Base-by-base conservation (phyloP, 2,888 invertebrate genomes). In the Neria commutata region DNA sequence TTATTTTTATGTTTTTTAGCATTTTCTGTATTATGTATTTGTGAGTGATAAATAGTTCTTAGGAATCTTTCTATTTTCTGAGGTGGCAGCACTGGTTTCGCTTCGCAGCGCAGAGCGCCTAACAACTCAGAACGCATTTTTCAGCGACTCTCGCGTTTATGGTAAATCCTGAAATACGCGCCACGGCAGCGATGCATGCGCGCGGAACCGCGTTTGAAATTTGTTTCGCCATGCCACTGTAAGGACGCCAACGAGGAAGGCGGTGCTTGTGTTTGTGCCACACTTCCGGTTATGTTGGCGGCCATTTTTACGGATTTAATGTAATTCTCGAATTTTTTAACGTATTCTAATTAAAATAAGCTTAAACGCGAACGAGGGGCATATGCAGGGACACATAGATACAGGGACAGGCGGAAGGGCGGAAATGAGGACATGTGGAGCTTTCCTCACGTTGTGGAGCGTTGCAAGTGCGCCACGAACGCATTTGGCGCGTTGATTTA, bases 311-410 rank as follows among this genome's bases (percentile, higher is more conserved):
- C 63, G 46, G 26, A 48, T 67, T 71, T 73, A 71, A 71, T 72
- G 74, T 72, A 72, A 68, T 74, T 74, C 68, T 72, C 70, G 68
- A 67, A 59, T 56, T 58, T n/a, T 60, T 54, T 58, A 69, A 60
- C 66, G 68, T 74, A 69, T 71, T 73, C 72, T 76, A 73, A 76
- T 76, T 75, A 76, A 76, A 76, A 75, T 67, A 67, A 73, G 75
- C 72, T 76, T 75, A 74, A 76, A 71, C 69, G 64, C 60, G 63
- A 64, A 58, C 61, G 58, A 62, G 64, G 61, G 65, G 54, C 60
- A 49, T 25, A 49, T 46, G 24, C 3, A 46, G 34, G 23, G 33
- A 34, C 25, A 25, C 8, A 2, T 33, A 24, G 19, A 53, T n/a
- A n/a, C 37, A n/a, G 37, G 29, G 11, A 11, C 11, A 11, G 11